Conservation (phyloP, 1,140 invertebrate genomes). For the Helicoverpa armigera region DNA sequence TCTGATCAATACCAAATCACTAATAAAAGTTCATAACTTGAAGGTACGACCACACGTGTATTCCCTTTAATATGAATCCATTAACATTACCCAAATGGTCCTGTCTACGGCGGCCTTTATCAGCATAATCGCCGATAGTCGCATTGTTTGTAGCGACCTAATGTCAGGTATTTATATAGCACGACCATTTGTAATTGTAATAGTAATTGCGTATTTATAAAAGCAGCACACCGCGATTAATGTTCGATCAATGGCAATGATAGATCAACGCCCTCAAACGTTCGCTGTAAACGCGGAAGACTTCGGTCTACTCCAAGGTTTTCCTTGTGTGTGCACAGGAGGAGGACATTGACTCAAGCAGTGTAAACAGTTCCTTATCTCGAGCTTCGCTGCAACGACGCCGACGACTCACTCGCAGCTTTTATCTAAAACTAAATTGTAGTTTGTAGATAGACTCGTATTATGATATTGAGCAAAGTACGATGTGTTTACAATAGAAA, state of each 20-base stretch:
- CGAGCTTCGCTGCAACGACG: constrained; percentile 71
- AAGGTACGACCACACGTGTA: background rate
- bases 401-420: constrained; percentile 78
- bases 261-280: constrained; percentile 56
- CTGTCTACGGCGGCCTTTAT: constrained; percentile 18
- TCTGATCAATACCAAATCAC: too few relatives aligned
- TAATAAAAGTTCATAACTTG: too few relatives aligned
- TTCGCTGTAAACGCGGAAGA: constrained; percentile 65
- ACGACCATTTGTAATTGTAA: constrained; percentile 44
- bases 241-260: constrained; percentile 45
- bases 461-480: constrained; percentile 19
- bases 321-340: constrained; percentile 78
- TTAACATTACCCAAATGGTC: constrained; percentile 32
- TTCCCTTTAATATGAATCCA: constrained; percentile 4
- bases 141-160: constrained; percentile 41
- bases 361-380: constrained; percentile 86
- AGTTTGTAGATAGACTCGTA: constrained; percentile 57
- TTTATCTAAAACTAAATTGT: constrained; percentile 82
- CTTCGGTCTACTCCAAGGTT: constrained; percentile 76
- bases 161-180: constrained; percentile 38
- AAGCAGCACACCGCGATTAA: constrained; percentile 46
- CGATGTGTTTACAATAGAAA: constrained; percentile 23
- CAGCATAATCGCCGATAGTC: constrained; percentile 27
- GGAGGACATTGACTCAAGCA: constrained; percentile 85
- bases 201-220: constrained; percentile 50